phyloP scores from a whole-genome alignment of 2,113 vertebrate species.

The Rhinoptilus africanus region DNA sequence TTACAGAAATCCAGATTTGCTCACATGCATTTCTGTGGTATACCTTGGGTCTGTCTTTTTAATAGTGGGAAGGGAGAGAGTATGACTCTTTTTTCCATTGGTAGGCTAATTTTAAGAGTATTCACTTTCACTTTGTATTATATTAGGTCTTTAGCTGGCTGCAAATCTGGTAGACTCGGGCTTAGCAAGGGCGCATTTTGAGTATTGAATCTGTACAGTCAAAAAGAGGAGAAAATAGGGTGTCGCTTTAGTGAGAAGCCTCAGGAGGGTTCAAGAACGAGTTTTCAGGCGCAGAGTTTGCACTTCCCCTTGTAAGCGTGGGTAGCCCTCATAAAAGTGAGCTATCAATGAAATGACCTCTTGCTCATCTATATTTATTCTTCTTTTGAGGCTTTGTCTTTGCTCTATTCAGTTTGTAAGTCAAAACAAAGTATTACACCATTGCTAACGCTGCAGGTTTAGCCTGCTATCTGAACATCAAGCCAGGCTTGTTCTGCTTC shows the following conservation, averaged over 20 bases:
- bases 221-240: background rate
- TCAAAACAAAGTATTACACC: slow-evolving; percentile 46
- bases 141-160: background rate
- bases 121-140: background rate
- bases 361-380: background rate
- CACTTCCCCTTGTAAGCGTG: background rate
- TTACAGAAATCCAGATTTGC: background rate
- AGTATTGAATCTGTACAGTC: background rate
- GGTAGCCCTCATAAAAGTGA: background rate
- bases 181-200: background rate
- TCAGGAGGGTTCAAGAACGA: background rate
- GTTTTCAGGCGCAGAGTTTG: background rate
- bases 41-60: background rate
- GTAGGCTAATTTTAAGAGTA: background rate
- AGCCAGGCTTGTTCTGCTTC: slow-evolving; percentile 55
- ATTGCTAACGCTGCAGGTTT: slow-evolving; percentile 60
- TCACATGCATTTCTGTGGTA: background rate
- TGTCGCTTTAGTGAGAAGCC: background rate
- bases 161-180: background rate
- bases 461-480: slow-evolving; percentile 56
- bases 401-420: background rate
- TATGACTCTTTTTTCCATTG: background rate
- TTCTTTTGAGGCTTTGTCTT: background rate
- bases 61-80: background rate
- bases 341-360: slow-evolving; percentile 34